Evolutionary conservation across 2,797 vertebrate species (phyloP), one percentile per base, ranked within the genome.

Genomic region (Falco concolor): DNA sequence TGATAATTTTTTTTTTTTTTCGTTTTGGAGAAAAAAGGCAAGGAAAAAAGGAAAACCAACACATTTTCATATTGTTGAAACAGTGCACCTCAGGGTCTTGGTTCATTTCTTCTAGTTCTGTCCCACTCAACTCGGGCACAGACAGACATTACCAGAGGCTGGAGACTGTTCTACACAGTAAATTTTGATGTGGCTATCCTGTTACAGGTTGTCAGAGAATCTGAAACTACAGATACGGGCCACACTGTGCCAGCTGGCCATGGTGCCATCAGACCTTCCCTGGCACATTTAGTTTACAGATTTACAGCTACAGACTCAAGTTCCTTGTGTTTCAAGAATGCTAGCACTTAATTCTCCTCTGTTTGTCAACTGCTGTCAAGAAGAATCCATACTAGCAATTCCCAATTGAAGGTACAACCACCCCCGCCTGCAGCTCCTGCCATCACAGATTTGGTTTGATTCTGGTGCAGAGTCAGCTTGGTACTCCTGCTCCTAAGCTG

Each of bases 41-140:
- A 6, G 10, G 16, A 1, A 49, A 40, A 64, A 56, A 63, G 7
- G 3, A 50, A 63, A 54, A 32, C 1, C 0, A 50, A 20, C 4
- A 4, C 40, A 38, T 12, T 20, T 54, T 54, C 6, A 7, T 28
- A 28, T 19, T 76, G 47, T n/a, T 65, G 10, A 32, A 67, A 52
- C 3, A 57, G 11, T 20, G 19, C 7, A 2, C 63, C 47, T 24
- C 5, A 61, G 13, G 5, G 10, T 47, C 27, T 54, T 73, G 9
- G 10, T 56, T 60, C 6, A 38, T 32, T 19, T 74, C 27, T 79
- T 59, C 20, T 12, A 65, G 2, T 61, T 61, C 24, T 49, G 30
- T 87, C 9, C 4, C 14, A 44, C 4, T 47, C 38, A 76, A 4
- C 17, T 6, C 36, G 28, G 17, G 18, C 19, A 47, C 0, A 2